Percentiles rank a stretch among this genome's conserved stretches.
Conservation (phyloP, 1,140 invertebrate species). For the Brachionus angularis region DNA sequence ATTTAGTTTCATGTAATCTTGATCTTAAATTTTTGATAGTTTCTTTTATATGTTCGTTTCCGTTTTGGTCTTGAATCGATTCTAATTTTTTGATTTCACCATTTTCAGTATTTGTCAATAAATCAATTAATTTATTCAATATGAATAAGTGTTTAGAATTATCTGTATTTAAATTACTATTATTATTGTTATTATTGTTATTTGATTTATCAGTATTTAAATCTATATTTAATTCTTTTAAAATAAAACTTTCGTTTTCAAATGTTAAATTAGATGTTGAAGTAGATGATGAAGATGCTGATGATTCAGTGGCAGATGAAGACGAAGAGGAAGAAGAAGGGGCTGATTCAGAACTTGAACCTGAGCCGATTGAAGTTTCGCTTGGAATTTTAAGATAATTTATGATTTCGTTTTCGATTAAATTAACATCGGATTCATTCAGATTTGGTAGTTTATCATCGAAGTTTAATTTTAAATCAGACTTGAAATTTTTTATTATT, state of each 20-base stretch:
- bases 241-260: background rate
- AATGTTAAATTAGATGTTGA: background rate
- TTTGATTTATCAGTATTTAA: background rate
- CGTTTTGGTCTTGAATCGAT: background rate
- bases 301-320: background rate
- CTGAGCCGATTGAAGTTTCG: background rate
- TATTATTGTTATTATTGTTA: background rate
- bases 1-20: background rate
- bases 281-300: background rate
- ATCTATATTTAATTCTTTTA: slow-evolving; percentile 14
- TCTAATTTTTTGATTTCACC: too few relatives aligned
- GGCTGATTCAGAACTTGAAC: background rate
- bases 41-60: background rate
- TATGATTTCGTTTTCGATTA: slow-evolving; percentile 22
- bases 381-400: background rate
- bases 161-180: too few relatives aligned
- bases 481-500: slow-evolving; percentile 1
- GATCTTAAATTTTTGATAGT: background rate
- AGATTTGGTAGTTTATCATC: slow-evolving; percentile 2
- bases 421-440: background rate
- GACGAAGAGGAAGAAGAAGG: background rate
- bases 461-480: background rate
- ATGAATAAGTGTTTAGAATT: too few relatives aligned
- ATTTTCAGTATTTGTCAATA: background rate
- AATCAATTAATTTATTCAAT: too few relatives aligned